Evolutionary conservation across 2,888 invertebrate species (phyloP), one percentile per base, ranked within the genome.

Genomic region (Limnephilus auricula): DNA sequence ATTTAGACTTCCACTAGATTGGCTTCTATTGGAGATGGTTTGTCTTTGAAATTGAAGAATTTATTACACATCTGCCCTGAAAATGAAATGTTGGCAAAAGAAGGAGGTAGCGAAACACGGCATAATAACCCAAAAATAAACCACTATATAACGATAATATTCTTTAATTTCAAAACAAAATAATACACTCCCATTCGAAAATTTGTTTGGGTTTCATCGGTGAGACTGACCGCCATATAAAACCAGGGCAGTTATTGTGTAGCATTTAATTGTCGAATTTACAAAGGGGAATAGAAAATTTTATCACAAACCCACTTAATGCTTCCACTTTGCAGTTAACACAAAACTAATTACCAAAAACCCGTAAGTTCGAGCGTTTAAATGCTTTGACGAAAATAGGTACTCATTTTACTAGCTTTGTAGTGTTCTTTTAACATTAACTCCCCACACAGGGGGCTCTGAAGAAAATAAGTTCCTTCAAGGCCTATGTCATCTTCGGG

Each of bases 291-390:
- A 34, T 18, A 37, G n/a, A 84, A 84, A 84, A 32, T 84, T 84
- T 84, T 32, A 50, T 85, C 40, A 85, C 85, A 85, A n/a, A n/a
- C 84, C 9, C 45, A 18, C 37, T 85, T 45, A 45, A 37, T 32
- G 40, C 37, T 84, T 84, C 37, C n/a, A n/a, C 37, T 85, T 85
- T 40, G 50, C 50, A 15, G 45, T 45, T 85, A 85, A 85, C 85
- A 15, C 31, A 50, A 85, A 85, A 45, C 85, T 85, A 85, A 85
- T 85, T 85, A 45, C 13, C n/a, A 40, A 85, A 18, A 40, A 50
- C 37, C 31, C 45, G 45, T 85, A 65, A 25, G 65, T 65, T n/a
- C 65, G n/a, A n/a, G 25, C 65, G 6, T 25, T 65, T 65, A 65
- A 65, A 65, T 65, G 65, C 25, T 25, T 65, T 6, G 6, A 65